Evolutionary conservation across 1,140 invertebrate genomes (phyloP), one percentile per base, ranked within the genome.

Genomic region (Papilio xuthus): DNA sequence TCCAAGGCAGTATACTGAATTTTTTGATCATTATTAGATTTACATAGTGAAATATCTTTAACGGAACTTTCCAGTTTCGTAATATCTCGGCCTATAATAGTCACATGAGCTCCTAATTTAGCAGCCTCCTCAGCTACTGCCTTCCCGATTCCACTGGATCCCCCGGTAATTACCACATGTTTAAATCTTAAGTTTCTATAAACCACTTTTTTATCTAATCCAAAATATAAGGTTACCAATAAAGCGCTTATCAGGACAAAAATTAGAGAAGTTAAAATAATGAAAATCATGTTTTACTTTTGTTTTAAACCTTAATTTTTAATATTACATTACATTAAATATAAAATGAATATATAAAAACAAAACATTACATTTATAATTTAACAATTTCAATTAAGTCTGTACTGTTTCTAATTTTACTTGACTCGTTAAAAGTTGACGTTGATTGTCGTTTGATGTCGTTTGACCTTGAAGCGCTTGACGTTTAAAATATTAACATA

Each of bases 91-190:
- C 98, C 98, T 67, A 99, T 95, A 67, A 99, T 96, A 0, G 98
- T 98, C 0, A 99, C 97, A 94, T 97, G 94, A 4, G 98, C 98
- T 71, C 98, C 98, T 82, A 95, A 90, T 89, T 94, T 95, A 3
- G 96, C 96, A 44, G 96, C 97, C 86, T 97, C 95, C 18, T 96
- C 94, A 0, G 98, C 98, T 23, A 98, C 88, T 69, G 96, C 95
- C 91, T 98, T 97, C 4, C 99, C 99, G 84, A 99, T 99, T 8
- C 99, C 99, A 94, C 98, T 98, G 0, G 98, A 99, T 42, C 98
- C 99, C 70, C 99, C 99, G 32, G 98, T 99, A n/a, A 99, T 95
- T 32, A 96, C 94, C 60, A 96, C 95, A 91, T 96, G 96, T 85
- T 94, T 95, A 10, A 93, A 93, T 85, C 82, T 86, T 47, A 94